These are phyloP conservation scores for Festucalex cinctus DNA, from an alignment of 2,113 vertebrate species.

Conservation along the genomic window DNA sequence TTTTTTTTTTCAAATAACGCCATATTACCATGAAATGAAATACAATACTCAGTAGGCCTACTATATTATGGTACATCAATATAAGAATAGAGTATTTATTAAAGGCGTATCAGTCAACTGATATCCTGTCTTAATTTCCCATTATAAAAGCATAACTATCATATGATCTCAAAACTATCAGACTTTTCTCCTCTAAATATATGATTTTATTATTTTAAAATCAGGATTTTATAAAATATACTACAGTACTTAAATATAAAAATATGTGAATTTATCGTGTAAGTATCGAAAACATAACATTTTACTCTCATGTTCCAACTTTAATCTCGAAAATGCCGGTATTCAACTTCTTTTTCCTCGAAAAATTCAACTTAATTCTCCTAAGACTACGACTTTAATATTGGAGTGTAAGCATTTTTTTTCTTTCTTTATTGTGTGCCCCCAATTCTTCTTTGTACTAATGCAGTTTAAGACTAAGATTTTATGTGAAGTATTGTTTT, in stretches of 20 bases:
- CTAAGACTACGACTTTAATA: neutral
- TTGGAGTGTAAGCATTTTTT: neutral
- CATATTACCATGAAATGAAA: neutral
- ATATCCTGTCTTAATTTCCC: neutral
- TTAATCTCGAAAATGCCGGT: neutral
- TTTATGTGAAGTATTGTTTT: slow-evolving; percentile 50
- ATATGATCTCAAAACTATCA: too few relatives aligned
- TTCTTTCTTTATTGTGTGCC: neutral
- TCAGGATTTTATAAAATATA: too few relatives aligned
- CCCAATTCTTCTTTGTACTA: neutral
- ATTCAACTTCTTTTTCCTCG: neutral
- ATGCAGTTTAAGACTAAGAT: slow-evolving; percentile 19
- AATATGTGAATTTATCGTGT: neutral
- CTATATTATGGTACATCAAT: neutral
- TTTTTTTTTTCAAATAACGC: neutral
- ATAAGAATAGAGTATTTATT: neutral
- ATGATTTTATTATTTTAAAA: too few relatives aligned
- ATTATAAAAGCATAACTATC: neutral
- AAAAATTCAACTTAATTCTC: neutral
- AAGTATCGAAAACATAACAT: neutral
- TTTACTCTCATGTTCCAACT: neutral
- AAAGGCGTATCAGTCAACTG: neutral
- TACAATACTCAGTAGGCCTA: neutral
- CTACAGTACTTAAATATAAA: too few relatives aligned
- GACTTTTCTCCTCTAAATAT: too few relatives aligned